phyloP scores from a whole-genome alignment of 2,797 vertebrate species.

The Pseudomugil gertrudae region DNA sequence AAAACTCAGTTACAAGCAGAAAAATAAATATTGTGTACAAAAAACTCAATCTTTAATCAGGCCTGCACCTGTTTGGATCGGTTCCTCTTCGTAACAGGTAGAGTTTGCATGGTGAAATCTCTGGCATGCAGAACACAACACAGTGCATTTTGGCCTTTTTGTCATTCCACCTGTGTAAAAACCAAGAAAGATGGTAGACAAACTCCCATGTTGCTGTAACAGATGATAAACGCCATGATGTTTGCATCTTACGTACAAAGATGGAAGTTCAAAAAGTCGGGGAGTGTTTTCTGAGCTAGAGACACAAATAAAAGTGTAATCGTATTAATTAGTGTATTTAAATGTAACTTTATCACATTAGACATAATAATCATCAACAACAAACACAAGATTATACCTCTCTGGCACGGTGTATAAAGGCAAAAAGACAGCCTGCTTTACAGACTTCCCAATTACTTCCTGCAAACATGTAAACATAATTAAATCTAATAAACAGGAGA shows the following conservation, averaged over 20 bases:
- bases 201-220: neutral
- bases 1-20: constrained; percentile 1
- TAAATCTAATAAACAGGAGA: neutral
- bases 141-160: constrained; percentile 91
- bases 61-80: constrained; percentile 87
- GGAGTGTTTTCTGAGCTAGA: constrained; percentile 86
- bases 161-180: constrained; percentile 90
- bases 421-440: constrained; percentile 87
- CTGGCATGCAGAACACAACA: constrained; percentile 91
- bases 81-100: constrained; percentile 90
- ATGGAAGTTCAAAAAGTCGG: constrained; percentile 91
- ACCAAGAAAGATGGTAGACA: constrained; percentile 3
- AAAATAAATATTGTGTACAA: neutral
- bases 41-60: neutral
- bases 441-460: constrained; percentile 94
- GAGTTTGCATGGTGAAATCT: constrained; percentile 87
- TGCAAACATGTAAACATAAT: constrained; percentile 66
- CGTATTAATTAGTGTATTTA: neutral
- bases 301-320: constrained; percentile 13
- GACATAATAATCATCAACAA: neutral
- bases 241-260: constrained; percentile 85
- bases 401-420: constrained; percentile 86
- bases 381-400: constrained; percentile 78
- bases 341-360: neutral
- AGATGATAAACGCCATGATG: neutral